These are phyloP conservation scores for Berghia stephanieae DNA, from an alignment of 1,140 invertebrate species.

Conservation along the genomic window DNA sequence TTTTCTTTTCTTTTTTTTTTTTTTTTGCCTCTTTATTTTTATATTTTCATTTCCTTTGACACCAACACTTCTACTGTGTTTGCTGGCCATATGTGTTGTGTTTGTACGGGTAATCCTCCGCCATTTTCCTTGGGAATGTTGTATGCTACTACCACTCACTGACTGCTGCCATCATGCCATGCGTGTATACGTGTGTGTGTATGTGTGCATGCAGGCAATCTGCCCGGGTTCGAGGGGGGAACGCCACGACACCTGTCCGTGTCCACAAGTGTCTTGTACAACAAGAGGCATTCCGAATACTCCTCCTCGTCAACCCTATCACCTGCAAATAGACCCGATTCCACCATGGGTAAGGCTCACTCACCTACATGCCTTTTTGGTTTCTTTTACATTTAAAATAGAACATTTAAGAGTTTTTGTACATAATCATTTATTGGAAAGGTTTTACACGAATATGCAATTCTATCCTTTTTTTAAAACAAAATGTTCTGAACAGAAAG, in stretches of 20 bases:
- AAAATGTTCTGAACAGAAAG: too few species aligned
- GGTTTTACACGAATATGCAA: too few species aligned
- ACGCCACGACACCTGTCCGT: constrained; percentile 56
- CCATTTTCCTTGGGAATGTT: too few species aligned
- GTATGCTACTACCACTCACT: too few species aligned
- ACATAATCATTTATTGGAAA: too few species aligned
- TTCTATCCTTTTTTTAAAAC: too few species aligned
- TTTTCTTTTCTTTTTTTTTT: constrained; percentile 20
- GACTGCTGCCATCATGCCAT: too few species aligned
- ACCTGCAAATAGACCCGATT: constrained; percentile 49
- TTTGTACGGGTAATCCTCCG: too few species aligned
- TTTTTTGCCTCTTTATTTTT: constrained; percentile 36
- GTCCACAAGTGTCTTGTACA: constrained; percentile 60
- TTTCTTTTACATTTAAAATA: too few species aligned
- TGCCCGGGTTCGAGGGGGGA: constrained; percentile 35
- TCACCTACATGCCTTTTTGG: neutral
- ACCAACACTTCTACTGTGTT: neutral
- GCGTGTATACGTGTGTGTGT: too few species aligned
- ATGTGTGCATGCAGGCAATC: constrained; percentile 44
- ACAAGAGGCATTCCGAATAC: constrained; percentile 56
- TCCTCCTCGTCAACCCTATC: constrained; percentile 41
- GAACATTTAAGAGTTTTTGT: too few species aligned
- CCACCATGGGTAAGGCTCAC: constrained; percentile 53
- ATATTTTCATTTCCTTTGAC: constrained; percentile 6
- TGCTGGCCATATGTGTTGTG: too few species aligned